Percentiles rank a stretch among this genome's conserved stretches.
Evolutionary conservation across 2,113 vertebrate species (phyloP).

Genomic region (Polypterus senegalus): DNA sequence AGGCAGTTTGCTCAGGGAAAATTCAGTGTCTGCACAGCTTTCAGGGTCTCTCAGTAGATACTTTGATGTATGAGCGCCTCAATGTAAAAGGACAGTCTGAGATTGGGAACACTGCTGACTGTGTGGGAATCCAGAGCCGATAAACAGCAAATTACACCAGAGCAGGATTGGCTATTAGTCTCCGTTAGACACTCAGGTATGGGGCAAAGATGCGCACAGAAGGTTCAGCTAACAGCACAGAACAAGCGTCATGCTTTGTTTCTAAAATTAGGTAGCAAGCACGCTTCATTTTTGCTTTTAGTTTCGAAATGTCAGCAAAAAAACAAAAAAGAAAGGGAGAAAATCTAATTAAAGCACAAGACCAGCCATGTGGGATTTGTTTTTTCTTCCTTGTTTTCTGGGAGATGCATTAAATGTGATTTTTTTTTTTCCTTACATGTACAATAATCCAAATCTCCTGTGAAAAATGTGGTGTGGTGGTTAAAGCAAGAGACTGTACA

Average conservation of each 20-base stretch:
- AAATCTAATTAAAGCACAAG: no score
- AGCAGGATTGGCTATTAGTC: constrained; percentile 50
- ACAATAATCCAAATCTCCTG: no score
- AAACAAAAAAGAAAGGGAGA: no score
- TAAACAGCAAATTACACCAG: constrained; percentile 63
- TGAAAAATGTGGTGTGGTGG: no score
- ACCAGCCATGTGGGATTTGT: no score
- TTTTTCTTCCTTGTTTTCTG: no score
- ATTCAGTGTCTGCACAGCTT: constrained; percentile 35
- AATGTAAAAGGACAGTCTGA: constrained; percentile 55
- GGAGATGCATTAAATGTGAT: no score
- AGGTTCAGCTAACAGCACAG: constrained; percentile 20
- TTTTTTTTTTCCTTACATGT: no score
- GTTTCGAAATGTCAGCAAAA: no score
- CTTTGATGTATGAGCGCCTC: constrained; percentile 60
- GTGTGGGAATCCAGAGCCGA: constrained; percentile 54
- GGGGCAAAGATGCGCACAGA: constrained; percentile 20
- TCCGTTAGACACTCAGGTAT: constrained; percentile 33
- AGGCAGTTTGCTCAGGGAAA: constrained; percentile 9
- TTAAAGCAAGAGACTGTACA: no score
- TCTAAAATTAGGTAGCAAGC: no score
- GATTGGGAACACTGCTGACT: constrained; percentile 56
- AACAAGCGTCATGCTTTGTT: background rate
- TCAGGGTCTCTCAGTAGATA: constrained; percentile 31
- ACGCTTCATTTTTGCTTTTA: no score